phyloP scores from a whole-genome alignment of 1,140 invertebrate species.

The Drosophila parabipectinata region DNA sequence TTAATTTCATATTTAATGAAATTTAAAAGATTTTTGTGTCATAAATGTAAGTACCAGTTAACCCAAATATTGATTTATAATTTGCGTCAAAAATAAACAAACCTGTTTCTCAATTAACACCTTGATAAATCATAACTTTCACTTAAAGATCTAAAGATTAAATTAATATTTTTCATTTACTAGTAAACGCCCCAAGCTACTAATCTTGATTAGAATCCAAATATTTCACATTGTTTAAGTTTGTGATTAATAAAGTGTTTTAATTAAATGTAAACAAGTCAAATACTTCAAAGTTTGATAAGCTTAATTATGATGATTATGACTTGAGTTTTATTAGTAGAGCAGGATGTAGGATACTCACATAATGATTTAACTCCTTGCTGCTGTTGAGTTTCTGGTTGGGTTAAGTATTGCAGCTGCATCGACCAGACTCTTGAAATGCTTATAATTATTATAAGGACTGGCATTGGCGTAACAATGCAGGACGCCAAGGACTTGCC shows the following conservation, averaged over 20 bases:
- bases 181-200: neutral
- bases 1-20: no score
- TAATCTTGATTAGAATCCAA: neutral
- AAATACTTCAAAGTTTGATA: neutral
- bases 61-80: no score
- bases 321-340: neutral
- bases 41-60: no score
- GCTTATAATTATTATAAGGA: slow-evolving; percentile 33
- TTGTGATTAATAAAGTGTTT: neutral
- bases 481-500: slow-evolving; percentile 17
- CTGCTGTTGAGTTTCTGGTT: slow-evolving; percentile 14
- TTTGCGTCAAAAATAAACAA: no score
- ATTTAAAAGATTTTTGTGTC: no score
- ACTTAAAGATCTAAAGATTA: no score
- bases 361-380: slow-evolving; percentile 60
- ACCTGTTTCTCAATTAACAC: no score
- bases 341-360: slow-evolving; percentile 39
- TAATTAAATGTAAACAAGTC: slow-evolving; percentile 3
- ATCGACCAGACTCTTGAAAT: slow-evolving; percentile 39
- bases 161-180: neutral
- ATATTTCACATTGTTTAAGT: neutral
- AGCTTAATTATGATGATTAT: neutral
- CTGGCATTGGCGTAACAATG: slow-evolving; percentile 23
- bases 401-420: slow-evolving; percentile 36
- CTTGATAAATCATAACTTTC: no score